A percentile compares a stretch with the other conserved stretches of the same genome.
Conservation (phyloP, 2,797 vertebrate species). For the Botia almorhae region DNA sequence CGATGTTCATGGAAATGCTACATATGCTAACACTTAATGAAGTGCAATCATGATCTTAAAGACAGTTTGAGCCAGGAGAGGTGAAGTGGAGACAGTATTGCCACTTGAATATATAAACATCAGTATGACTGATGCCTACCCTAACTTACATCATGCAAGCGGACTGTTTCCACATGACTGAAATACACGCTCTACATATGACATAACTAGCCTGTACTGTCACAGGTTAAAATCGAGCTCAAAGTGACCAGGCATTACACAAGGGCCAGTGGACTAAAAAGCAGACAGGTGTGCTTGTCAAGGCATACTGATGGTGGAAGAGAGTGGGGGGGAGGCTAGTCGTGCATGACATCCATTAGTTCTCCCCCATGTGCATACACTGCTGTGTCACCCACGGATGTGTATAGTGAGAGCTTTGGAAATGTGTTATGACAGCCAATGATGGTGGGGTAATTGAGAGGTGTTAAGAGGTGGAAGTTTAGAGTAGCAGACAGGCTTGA, state of each 20-base stretch:
- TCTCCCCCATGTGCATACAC: slow-evolving; percentile 36
- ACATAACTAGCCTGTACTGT: slow-evolving; percentile 29
- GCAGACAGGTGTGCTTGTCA: slow-evolving; percentile 19
- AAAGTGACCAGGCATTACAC: slow-evolving; percentile 50
- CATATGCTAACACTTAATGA: background rate
- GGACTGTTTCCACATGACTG: background rate
- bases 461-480: background rate
- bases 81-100: background rate
- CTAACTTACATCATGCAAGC: background rate
- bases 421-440: slow-evolving; percentile 17
- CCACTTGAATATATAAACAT: background rate
- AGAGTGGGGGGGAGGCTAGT: background rate
- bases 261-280: slow-evolving; percentile 43
- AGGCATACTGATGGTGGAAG: slow-evolving; percentile 22
- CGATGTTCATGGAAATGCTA: background rate
- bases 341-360: slow-evolving; percentile 33
- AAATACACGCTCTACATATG: slow-evolving; percentile 25
- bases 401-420: background rate
- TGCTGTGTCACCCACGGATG: slow-evolving; percentile 31
- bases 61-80: background rate
- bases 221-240: slow-evolving; percentile 33
- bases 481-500: background rate
- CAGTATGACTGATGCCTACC: background rate
- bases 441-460: background rate
- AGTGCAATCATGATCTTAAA: background rate